phyloP scores from a whole-genome alignment of 2,113 vertebrate species.

The Leptosomus discolor region DNA sequence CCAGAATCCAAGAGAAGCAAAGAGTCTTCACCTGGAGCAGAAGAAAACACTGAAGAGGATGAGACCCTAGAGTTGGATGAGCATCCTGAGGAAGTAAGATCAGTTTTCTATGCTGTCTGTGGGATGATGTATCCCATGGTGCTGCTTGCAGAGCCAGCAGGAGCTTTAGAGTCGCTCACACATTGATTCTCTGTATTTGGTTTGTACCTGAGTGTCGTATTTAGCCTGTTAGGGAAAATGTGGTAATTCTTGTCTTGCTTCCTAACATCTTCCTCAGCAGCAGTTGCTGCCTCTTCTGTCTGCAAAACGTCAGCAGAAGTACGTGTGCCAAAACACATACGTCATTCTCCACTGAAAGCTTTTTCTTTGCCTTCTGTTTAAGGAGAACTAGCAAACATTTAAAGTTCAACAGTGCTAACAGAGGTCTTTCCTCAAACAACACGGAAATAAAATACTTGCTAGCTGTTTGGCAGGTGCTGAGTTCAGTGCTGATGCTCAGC shows the following conservation, averaged over 20 bases:
- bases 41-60: constrained; percentile 51
- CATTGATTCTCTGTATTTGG: not conserved
- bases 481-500: not conserved
- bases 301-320: not conserved
- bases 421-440: not conserved
- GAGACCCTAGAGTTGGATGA: constrained; percentile 69
- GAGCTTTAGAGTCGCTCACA: not conserved
- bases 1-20: constrained; percentile 86
- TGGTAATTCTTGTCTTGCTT: not conserved
- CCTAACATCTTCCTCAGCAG: not conserved
- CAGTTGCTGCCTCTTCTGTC: not conserved
- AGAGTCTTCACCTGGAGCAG: constrained; percentile 38
- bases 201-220: not conserved
- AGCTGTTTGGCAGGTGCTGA: not conserved
- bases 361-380: not conserved
- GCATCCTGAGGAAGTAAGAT: constrained; percentile 81
- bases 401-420: not conserved
- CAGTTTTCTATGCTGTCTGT: not conserved
- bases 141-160: not conserved
- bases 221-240: not conserved
- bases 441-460: not conserved
- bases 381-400: not conserved
- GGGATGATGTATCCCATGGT: not conserved
- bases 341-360: not conserved
- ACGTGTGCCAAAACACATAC: not conserved